A percentile compares a stretch with the other conserved stretches of the same genome.
Evolutionary conservation across 2,113 vertebrate species (phyloP).

Genomic region (Pithys albifrons): DNA sequence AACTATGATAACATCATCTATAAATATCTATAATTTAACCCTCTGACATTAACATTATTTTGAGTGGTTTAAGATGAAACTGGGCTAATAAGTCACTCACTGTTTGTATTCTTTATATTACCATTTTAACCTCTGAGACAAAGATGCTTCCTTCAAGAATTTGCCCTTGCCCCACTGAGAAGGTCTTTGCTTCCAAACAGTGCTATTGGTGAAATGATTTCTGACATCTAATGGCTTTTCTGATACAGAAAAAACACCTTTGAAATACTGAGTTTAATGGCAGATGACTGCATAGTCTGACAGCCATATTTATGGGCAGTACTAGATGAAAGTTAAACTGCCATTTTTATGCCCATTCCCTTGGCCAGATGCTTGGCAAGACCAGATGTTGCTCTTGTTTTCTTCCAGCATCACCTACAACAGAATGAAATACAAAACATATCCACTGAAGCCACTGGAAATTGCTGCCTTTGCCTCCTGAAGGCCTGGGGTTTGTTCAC

Average conservation of each 20-base stretch:
- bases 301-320: constrained; percentile 7
- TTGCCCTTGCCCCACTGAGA: neutral
- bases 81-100: neutral
- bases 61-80: neutral
- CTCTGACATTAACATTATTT: neutral
- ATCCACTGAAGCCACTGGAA: neutral
- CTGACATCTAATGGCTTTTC: neutral
- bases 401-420: constrained; percentile 26
- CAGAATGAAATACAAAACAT: constrained; percentile 14
- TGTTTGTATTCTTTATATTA: neutral
- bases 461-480: neutral
- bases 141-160: constrained; percentile 9
- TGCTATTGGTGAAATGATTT: neutral
- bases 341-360: constrained; percentile 42
- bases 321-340: constrained; percentile 34
- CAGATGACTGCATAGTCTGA: neutral
- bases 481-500: neutral
- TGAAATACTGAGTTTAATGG: constrained; percentile 18
- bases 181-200: neutral
- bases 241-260: neutral
- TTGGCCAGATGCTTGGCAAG: constrained; percentile 4
- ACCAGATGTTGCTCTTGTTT: constrained; percentile 49
- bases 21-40: neutral
- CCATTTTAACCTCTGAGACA: neutral
- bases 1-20: neutral